These are phyloP conservation scores for Rhagium mordax DNA, from an alignment of 2,888 invertebrate species.

Conservation along the genomic window DNA sequence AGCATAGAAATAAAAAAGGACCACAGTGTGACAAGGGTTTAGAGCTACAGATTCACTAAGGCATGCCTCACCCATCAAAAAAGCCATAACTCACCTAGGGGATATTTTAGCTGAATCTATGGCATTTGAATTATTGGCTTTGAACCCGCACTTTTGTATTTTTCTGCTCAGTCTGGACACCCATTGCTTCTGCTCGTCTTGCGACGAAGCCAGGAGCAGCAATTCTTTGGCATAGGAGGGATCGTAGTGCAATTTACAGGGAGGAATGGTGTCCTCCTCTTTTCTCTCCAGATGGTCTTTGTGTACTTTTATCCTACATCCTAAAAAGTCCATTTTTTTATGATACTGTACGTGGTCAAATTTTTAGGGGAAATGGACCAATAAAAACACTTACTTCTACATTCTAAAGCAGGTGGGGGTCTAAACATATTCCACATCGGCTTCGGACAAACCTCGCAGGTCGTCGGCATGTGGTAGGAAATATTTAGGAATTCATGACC, in stretches of 20 bases:
- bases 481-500: constrained; percentile 97
- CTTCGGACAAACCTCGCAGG: constrained; percentile 97
- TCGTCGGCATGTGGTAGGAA: constrained; percentile 98
- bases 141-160: constrained; percentile 94
- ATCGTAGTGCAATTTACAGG: constrained; percentile 97
- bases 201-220: constrained; percentile 87
- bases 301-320: constrained; percentile 97
- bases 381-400: constrained; percentile 81
- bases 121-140: constrained; percentile 81
- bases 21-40: constrained; percentile 28
- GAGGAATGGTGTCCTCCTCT: constrained; percentile 89
- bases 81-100: constrained; percentile 76
- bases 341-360: too few relatives aligned
- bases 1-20: constrained; percentile 26
- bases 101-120: constrained; percentile 80
- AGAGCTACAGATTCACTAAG: constrained; percentile 18
- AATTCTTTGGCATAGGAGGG: constrained; percentile 95
- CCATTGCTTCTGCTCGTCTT: constrained; percentile 94
- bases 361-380: too few relatives aligned
- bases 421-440: constrained; percentile 98
- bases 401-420: constrained; percentile 97
- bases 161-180: constrained; percentile 91
- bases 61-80: constrained; percentile 22
- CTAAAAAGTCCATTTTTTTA: too few relatives aligned
- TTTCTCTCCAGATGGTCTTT: constrained; percentile 93